Conservation (phyloP, 2,888 invertebrate species). For the Tribolium freemani region DNA sequence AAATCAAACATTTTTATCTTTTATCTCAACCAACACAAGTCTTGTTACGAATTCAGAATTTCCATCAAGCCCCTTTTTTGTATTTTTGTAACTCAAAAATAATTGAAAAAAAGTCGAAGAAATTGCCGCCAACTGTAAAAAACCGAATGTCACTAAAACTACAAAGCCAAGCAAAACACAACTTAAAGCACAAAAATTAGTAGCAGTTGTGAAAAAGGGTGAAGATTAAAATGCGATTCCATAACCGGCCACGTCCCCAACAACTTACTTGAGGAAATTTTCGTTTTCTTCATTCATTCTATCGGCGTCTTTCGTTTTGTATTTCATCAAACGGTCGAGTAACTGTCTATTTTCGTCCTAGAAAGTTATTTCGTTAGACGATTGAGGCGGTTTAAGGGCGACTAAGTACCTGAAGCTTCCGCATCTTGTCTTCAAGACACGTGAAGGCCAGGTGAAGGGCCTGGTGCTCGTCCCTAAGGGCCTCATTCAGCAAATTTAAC, state of each 20-base stretch:
- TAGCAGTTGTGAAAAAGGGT: not conserved
- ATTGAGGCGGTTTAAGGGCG: not conserved
- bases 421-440: constrained; percentile 89
- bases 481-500: constrained; percentile 87
- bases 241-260: not conserved
- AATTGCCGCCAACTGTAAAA: too few species aligned
- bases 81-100: too few species aligned
- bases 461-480: constrained; percentile 94
- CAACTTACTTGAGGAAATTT: constrained; percentile 86
- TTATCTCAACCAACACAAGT: not conserved
- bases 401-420: constrained; percentile 79
- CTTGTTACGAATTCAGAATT: too few species aligned
- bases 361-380: constrained; percentile 63
- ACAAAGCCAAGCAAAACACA: not conserved
- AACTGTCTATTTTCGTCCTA: constrained; percentile 90
- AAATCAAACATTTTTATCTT: not conserved
- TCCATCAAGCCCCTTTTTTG: too few species aligned
- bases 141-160: too few species aligned
- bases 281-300: constrained; percentile 98
- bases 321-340: constrained; percentile 88
- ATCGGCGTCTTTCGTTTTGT: constrained; percentile 95
- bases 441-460: constrained; percentile 93
- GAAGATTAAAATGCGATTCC: not conserved
- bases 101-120: too few species aligned
- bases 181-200: not conserved